phyloP scores from a whole-genome alignment of 2,113 vertebrate genomes.

The Mesitornis unicolor region DNA sequence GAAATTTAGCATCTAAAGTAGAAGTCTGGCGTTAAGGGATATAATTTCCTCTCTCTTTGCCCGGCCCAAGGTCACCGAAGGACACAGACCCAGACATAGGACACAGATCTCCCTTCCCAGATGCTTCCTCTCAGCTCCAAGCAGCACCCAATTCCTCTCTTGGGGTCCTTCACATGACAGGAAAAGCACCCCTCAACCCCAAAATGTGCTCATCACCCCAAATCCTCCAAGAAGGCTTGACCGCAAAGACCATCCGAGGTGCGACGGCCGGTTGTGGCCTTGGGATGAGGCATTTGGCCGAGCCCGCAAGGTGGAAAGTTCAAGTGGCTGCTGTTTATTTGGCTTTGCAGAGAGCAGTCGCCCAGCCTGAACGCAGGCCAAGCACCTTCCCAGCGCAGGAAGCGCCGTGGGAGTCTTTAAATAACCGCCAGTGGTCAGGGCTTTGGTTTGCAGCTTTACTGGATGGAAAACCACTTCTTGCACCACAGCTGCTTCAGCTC shows the following conservation, averaged over 20 bases:
- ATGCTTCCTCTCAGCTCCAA: neutral
- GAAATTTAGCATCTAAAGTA: neutral
- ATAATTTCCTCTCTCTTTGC: neutral
- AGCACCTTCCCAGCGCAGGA: constrained; percentile 37
- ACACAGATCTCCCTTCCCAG: neutral
- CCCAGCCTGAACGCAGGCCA: constrained; percentile 19
- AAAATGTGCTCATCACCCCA: neutral
- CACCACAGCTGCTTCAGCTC: neutral
- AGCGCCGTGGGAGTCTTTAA: neutral
- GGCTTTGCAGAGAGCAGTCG: constrained; percentile 23
- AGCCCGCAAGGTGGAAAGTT: constrained; percentile 45
- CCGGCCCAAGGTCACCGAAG: neutral
- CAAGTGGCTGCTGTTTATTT: constrained; percentile 58
- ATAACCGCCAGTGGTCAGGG: constrained; percentile 43
- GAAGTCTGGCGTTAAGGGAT: neutral
- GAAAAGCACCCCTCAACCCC: neutral
- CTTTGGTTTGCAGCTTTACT: neutral
- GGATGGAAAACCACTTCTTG: neutral
- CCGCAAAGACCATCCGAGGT: neutral
- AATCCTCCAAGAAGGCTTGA: neutral
- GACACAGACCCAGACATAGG: fast-evolving
- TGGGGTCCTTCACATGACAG: neutral
- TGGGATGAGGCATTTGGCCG: neutral
- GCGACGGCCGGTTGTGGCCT: fast-evolving
- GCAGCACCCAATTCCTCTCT: neutral